phyloP scores from a whole-genome alignment of 2,888 invertebrate genomes.

The Mythimna impura region DNA sequence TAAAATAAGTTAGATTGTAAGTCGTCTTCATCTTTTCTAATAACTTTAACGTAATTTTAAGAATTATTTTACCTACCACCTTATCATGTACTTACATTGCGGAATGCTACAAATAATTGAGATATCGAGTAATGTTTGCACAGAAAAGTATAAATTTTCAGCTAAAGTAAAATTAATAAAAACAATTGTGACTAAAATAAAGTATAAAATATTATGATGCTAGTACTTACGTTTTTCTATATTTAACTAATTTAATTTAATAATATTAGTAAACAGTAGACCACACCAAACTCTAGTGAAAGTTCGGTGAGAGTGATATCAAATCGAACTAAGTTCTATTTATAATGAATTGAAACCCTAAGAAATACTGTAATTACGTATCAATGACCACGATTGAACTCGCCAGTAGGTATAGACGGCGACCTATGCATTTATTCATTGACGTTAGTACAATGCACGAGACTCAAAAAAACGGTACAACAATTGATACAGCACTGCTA shows the following conservation, averaged over 20 bases:
- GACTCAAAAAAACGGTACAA: too few species aligned
- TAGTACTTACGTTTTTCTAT: not conserved
- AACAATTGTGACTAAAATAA: not conserved
- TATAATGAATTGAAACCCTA: not conserved
- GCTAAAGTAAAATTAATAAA: not conserved
- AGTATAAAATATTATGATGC: not conserved
- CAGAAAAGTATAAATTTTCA: not conserved
- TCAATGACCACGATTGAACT: not conserved
- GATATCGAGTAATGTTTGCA: too few species aligned
- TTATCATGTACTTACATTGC: too few species aligned
- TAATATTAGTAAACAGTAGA: not conserved
- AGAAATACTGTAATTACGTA: not conserved
- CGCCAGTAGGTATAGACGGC: not conserved
- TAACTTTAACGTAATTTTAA: too few species aligned
- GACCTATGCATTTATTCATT: not conserved
- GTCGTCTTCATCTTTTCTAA: too few species aligned
- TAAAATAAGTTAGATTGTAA: too few species aligned
- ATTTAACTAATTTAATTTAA: not conserved
- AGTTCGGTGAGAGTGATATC: conserved; percentile 1
- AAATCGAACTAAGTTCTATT: not conserved
- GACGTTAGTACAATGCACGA: not conserved
- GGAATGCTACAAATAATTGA: too few species aligned
- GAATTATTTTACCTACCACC: too few species aligned
- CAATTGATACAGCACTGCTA: too few species aligned
- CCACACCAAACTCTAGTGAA: not conserved